These are phyloP conservation scores for Pangasianodon gigas DNA, from an alignment of 2,113 vertebrate genomes.

Conservation along the genomic window DNA sequence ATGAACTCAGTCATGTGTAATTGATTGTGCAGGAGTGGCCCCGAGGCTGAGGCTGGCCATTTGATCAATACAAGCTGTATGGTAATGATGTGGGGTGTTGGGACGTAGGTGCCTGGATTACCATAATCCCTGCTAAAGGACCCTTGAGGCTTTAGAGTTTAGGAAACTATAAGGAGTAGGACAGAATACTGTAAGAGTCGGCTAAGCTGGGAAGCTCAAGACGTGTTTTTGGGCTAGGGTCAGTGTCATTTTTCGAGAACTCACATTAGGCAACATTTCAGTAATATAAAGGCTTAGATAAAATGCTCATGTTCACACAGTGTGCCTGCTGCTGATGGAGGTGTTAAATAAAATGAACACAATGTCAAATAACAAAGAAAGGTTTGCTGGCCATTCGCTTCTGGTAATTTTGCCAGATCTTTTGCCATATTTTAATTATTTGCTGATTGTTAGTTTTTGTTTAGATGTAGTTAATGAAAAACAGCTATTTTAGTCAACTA, in stretches of 20 bases:
- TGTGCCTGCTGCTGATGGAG: not conserved
- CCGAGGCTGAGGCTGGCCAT: conserved; percentile 60
- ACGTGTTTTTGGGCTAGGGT: not conserved
- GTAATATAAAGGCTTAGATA: not conserved
- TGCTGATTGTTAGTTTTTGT: not conserved
- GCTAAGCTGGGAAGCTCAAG: not conserved
- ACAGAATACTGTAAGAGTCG: not conserved
- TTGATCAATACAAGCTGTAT: conserved; percentile 75
- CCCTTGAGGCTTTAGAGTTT: conserved; percentile 29
- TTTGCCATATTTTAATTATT: not conserved
- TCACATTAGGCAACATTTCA: conserved; percentile 22
- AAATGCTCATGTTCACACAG: conserved; percentile 1
- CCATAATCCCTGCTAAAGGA: conserved; percentile 30
- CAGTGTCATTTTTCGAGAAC: conserved; percentile 3
- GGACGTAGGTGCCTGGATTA: conserved; percentile 50
- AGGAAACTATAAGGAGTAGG: conserved; percentile 24
- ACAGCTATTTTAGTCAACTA: not conserved
- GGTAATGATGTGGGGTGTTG: conserved; percentile 69
- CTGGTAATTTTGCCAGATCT: not conserved
- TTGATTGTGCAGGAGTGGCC: conserved; percentile 69
- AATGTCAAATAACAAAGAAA: not conserved
- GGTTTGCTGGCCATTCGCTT: not conserved
- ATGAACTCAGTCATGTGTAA: conserved; percentile 69
- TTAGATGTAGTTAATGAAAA: not conserved
- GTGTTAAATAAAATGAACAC: not conserved